These are phyloP conservation scores for Hemiscyllium ocellatum DNA, from an alignment of 2,113 vertebrate genomes.

Conservation along the genomic window DNA sequence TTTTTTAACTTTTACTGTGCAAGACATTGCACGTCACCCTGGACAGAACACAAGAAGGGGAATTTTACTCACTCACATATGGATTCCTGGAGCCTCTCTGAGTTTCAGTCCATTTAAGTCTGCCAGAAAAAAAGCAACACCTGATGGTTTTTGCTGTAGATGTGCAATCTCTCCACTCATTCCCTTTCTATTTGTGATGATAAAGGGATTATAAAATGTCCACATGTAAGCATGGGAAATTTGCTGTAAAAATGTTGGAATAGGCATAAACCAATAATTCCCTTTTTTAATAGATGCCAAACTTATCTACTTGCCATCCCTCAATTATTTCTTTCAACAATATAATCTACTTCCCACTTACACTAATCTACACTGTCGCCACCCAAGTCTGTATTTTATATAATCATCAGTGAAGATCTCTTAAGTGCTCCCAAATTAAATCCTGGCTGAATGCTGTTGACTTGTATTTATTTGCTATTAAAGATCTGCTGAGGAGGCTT, in stretches of 20 bases:
- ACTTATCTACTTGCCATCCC: neutral
- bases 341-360: neutral
- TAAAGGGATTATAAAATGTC: neutral
- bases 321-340: neutral
- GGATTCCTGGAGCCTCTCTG: neutral
- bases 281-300: neutral
- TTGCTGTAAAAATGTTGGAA: neutral
- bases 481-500: neutral
- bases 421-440: neutral
- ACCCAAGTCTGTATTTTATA: neutral
- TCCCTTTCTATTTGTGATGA: neutral
- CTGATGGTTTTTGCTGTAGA: neutral
- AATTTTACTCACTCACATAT: neutral
- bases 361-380: neutral
- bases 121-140: neutral
- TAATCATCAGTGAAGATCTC: neutral
- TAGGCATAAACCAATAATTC: neutral
- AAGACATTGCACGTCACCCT: neutral
- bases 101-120: neutral
- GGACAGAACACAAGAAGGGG: neutral
- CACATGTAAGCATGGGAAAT: neutral
- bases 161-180: neutral
- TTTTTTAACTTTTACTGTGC: neutral
- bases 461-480: neutral
- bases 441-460: neutral